Percentiles rank a stretch among this genome's conserved stretches.
phyloP scores from a whole-genome alignment of 2,888 invertebrate genomes.

The Limnephilus rhombicus region DNA sequence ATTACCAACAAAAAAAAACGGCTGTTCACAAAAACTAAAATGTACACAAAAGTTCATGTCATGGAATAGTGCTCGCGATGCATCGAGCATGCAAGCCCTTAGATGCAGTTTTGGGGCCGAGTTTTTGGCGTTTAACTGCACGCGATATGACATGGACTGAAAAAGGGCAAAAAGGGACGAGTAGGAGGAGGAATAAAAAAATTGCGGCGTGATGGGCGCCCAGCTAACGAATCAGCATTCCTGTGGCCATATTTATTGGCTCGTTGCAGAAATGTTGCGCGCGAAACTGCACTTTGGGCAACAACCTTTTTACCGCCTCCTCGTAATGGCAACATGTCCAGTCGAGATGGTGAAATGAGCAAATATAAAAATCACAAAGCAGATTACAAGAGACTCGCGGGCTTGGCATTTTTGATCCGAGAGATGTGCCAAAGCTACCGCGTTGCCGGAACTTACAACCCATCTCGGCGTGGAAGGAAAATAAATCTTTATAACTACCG shows the following conservation, averaged over 20 bases:
- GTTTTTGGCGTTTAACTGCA: slow-evolving; percentile 51
- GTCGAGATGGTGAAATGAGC: slow-evolving; percentile 22
- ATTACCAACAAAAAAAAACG: background rate
- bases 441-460: background rate
- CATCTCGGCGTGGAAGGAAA: background rate
- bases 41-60: slow-evolving; percentile 13
- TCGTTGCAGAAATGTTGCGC: slow-evolving; percentile 52
- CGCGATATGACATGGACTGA: slow-evolving; percentile 53
- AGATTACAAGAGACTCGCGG: slow-evolving; percentile 25
- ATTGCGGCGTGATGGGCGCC: slow-evolving; percentile 35
- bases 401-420: slow-evolving; percentile 8
- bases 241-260: slow-evolving; percentile 54
- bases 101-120: slow-evolving; percentile 39
- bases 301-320: slow-evolving; percentile 45
- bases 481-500: background rate
- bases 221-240: slow-evolving; percentile 58
- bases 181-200: slow-evolving; percentile 51
- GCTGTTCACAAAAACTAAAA: background rate
- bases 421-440: background rate
- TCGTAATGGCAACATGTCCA: slow-evolving; percentile 39
- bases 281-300: slow-evolving; percentile 49
- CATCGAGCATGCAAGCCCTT: slow-evolving; percentile 47
- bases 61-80: slow-evolving; percentile 15
- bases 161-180: slow-evolving; percentile 45
- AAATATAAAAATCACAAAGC: slow-evolving; percentile 28